phyloP scores from a whole-genome alignment of 2,113 vertebrate species.

The Riparia riparia region DNA sequence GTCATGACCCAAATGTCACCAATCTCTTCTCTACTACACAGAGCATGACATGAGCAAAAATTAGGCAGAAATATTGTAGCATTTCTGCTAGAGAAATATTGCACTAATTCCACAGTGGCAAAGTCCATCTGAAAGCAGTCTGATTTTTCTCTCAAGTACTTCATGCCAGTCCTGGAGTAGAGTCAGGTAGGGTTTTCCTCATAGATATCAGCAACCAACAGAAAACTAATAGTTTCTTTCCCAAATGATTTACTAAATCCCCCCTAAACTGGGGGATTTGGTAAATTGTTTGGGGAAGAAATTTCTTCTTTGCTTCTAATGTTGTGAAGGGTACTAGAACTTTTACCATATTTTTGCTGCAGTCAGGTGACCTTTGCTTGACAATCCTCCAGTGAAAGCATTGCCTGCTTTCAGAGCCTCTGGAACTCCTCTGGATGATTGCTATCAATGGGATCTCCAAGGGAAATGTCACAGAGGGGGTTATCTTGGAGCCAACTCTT shows the following conservation, averaged over 20 bases:
- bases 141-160: background rate
- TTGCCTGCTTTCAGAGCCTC: background rate
- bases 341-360: background rate
- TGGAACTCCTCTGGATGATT: background rate
- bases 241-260: too few relatives aligned
- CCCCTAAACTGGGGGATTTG: background rate
- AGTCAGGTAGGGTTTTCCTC: background rate
- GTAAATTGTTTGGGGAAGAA: background rate
- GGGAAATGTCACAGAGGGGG: background rate
- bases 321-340: background rate
- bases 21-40: background rate
- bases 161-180: background rate
- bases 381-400: background rate
- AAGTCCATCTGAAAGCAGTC: background rate
- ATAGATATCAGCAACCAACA: background rate
- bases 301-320: background rate
- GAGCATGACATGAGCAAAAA: background rate
- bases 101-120: background rate
- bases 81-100: background rate
- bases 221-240: too few relatives aligned
- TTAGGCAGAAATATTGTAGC: background rate
- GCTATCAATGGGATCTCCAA: background rate
- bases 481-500: background rate
- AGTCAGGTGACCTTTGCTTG: background rate
- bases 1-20: background rate